Conservation (phyloP, 2,113 vertebrate genomes). For the Hepsetus odoe region DNA sequence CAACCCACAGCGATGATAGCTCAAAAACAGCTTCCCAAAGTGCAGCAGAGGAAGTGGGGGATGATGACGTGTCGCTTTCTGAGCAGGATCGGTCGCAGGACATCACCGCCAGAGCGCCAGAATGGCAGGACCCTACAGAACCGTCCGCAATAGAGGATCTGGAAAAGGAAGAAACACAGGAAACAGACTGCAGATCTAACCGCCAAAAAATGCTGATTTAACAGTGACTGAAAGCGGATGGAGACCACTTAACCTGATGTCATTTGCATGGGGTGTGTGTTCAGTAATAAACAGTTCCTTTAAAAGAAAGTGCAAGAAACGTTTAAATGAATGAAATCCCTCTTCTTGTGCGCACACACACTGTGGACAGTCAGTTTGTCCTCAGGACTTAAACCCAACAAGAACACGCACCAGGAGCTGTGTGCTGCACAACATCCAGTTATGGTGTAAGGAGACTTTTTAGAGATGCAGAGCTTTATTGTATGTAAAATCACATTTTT, state of each 20-base stretch:
- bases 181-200: background rate
- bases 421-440: no score
- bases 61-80: slow-evolving; percentile 1
- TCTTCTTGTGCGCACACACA: no score
- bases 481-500: no score
- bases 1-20: background rate
- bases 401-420: no score
- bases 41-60: slow-evolving; percentile 1
- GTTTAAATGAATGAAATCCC: no score
- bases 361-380: no score
- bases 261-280: background rate
- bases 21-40: background rate
- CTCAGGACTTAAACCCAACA: no score
- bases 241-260: background rate
- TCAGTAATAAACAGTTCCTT: no score
- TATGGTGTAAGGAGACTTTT: no score
- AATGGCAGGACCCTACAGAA: slow-evolving; percentile 7
- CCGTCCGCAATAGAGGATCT: background rate
- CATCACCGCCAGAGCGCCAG: background rate
- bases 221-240: background rate
- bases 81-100: slow-evolving; percentile 14
- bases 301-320: no score
- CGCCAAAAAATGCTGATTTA: background rate
- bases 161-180: background rate
- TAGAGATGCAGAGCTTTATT: no score